These are phyloP conservation scores for Pelvicachromis taeniatus DNA, from an alignment of 2,113 vertebrate genomes.

Conservation along the genomic window DNA sequence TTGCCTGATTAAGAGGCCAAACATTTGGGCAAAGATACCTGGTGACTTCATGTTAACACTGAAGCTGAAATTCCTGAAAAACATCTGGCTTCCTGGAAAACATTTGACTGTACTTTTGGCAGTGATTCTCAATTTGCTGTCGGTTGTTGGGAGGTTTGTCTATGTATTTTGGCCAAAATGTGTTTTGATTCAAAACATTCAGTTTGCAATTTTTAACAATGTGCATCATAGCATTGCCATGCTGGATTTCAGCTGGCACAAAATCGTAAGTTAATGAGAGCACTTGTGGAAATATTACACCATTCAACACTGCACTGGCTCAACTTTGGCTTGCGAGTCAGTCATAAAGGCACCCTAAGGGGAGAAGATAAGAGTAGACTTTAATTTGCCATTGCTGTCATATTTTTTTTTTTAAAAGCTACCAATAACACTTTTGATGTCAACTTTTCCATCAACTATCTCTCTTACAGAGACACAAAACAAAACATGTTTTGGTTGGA, in stretches of 20 bases:
- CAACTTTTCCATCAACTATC: not conserved
- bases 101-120: not conserved
- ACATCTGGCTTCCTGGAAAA: slow-evolving; percentile 23
- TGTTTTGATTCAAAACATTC: slow-evolving; percentile 29
- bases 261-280: not conserved
- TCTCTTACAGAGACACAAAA: not conserved
- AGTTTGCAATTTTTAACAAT: slow-evolving; percentile 6
- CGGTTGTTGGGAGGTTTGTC: not conserved
- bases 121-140: not conserved
- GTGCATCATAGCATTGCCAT: not conserved
- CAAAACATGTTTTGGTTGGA: not conserved
- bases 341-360: not conserved
- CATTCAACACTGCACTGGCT: not conserved
- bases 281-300: not conserved
- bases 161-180: slow-evolving; percentile 9
- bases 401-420: no score
- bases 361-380: not conserved
- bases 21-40: not conserved
- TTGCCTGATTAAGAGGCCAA: not conserved
- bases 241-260: not conserved
- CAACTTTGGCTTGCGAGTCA: not conserved
- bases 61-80: slow-evolving; percentile 6
- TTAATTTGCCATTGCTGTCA: not conserved
- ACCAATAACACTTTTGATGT: not conserved
- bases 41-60: not conserved